Evolutionary conservation across 2,797 vertebrate genomes (phyloP), one percentile per base, ranked within the genome.

Genomic region (Arrhamphus sclerolepis): DNA sequence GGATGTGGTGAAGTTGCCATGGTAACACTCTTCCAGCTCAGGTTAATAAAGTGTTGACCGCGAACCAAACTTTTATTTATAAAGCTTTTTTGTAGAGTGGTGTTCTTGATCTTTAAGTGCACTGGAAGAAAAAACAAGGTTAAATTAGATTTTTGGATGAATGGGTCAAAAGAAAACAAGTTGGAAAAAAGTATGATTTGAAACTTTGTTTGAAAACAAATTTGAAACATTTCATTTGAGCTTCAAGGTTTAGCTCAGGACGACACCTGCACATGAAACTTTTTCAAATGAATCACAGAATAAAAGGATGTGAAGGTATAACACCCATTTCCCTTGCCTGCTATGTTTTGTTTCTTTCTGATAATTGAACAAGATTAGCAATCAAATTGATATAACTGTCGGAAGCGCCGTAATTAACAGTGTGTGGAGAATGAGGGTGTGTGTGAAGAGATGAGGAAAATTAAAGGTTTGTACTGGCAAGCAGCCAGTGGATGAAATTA

Each of bases 401-500:
- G 39, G 48, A 53, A 77, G 53, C 20, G 11, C 58, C 41, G 14
- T 67, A 65, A 72, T 76, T 77, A 77, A 46, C 65, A 16, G 26
- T 57, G 13, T 64, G 49, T 61, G n/a, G 18, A 14, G 24, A 28
- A n/a, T 39, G 41, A 48, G 40, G 56, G 41, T 51, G 55, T 58
- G 44, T 43, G 62, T 16, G 34, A 29, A 24, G 22, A 19, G 26
- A 13, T 44, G 40, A 26, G 24, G 48, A 11, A 56, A n/a, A 57
- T 57, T 58, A 47, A 62, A 51, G 21, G 70, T 80, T 78, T 80
- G 72, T 49, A 46, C 68, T 84, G 82, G 83, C 59, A 17, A 46
- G 14, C 2, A 9, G 60, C 77, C 84, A 82, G 58, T 14, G 0
- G 46, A 10, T 62, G 56, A 75, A 79, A 85, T 86, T 72, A 79